These are phyloP conservation scores for Troides helena DNA, from an alignment of 2,888 invertebrate genomes.

Conservation along the genomic window DNA sequence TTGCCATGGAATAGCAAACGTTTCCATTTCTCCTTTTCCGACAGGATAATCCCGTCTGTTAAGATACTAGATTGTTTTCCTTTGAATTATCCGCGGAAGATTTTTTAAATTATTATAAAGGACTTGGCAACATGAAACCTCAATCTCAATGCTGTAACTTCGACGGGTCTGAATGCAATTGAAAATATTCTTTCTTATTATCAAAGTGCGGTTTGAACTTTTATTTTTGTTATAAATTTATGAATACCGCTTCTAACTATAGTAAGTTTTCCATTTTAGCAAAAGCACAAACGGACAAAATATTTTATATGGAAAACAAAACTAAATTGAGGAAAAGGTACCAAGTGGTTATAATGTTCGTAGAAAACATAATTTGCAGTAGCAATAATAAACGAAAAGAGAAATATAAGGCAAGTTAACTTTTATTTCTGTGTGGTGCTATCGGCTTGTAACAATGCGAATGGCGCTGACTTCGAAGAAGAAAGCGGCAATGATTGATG, in stretches of 20 bases:
- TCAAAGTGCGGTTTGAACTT: no score
- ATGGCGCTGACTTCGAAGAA: slow-evolving; percentile 45
- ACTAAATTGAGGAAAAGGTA: no score
- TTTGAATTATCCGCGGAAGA: not conserved
- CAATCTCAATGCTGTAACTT: no score
- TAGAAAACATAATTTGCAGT: slow-evolving; percentile 11
- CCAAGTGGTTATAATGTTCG: no score
- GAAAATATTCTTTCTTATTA: no score
- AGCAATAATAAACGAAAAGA: slow-evolving; percentile 28
- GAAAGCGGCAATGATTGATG: slow-evolving; percentile 51
- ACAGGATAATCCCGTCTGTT: slow-evolving; percentile 12
- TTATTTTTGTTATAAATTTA: no score
- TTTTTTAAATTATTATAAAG: not conserved
- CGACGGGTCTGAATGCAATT: no score
- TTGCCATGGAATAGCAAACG: slow-evolving; percentile 69
- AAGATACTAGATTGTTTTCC: slow-evolving; percentile 4
- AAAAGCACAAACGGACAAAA: no score
- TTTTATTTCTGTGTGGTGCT: slow-evolving; percentile 38
- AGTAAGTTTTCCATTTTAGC: no score
- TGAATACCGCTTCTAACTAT: no score
- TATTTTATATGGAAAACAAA: no score
- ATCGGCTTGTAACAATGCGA: slow-evolving; percentile 47
- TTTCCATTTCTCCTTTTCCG: slow-evolving; percentile 33
- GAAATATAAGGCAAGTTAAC: slow-evolving; percentile 31
- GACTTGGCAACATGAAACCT: no score